These are phyloP conservation scores for Lacanobia wlatinum DNA, from an alignment of 2,888 invertebrate genomes.

Conservation along the genomic window DNA sequence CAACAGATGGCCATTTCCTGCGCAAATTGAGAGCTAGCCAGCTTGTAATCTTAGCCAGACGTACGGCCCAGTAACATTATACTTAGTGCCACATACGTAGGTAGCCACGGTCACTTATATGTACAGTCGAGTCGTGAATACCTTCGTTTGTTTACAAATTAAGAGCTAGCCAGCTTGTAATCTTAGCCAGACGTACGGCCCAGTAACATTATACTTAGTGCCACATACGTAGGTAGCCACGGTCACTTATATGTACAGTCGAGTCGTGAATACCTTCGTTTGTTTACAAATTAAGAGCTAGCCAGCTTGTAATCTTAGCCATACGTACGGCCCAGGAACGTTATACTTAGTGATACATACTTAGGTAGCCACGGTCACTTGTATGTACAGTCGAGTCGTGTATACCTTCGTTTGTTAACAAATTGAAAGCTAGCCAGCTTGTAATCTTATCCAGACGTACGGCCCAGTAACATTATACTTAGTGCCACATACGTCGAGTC, in stretches of 20 bases:
- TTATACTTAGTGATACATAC: not conserved
- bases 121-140: not conserved
- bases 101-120: not conserved
- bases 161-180: conserved; percentile 58
- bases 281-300: conserved; percentile 58
- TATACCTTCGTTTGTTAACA: conserved; percentile 9
- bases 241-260: no score
- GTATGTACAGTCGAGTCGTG: no score
- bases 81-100: not conserved
- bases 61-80: conserved; percentile 14
- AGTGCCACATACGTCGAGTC: not conserved
- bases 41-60: conserved; percentile 56
- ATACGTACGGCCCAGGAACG: conserved; percentile 14
- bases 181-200: conserved; percentile 39
- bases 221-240: not conserved
- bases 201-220: conserved; percentile 6
- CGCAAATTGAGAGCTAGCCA: conserved; percentile 62
- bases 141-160: conserved; percentile 47
- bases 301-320: conserved; percentile 57
- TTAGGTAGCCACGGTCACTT: not conserved
- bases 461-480: conserved; percentile 18
- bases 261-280: not conserved
- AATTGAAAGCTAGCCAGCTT: conserved; percentile 60
- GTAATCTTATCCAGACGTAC: conserved; percentile 52
- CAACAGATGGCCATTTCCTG: conserved; percentile 60